phyloP scores from a whole-genome alignment of 2,888 invertebrate species.

The Agrochola lychnidis region DNA sequence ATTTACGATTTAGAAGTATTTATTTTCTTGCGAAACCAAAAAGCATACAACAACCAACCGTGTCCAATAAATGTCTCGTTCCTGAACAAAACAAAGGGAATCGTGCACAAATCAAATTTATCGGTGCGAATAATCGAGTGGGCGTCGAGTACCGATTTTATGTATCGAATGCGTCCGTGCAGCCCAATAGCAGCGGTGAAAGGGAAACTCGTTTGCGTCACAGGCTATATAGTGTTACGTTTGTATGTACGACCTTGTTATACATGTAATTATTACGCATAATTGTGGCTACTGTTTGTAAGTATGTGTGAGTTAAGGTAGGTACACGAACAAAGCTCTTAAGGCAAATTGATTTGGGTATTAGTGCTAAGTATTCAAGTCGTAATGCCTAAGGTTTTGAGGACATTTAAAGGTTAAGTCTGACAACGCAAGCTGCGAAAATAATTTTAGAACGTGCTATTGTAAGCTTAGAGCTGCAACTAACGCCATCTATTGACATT shows the following conservation, averaged over 20 bases:
- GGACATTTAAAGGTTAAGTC: constrained; percentile 40
- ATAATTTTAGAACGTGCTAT: constrained; percentile 11
- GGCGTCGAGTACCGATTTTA: constrained; percentile 71
- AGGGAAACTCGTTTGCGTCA: constrained; percentile 86
- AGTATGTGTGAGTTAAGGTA: constrained; percentile 19
- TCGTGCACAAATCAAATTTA: constrained; percentile 64
- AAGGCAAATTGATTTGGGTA: constrained; percentile 13
- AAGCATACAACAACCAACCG: constrained; percentile 1
- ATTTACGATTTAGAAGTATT: not conserved
- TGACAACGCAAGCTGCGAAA: constrained; percentile 12
- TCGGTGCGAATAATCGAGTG: constrained; percentile 72
- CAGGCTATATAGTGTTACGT: constrained; percentile 71
- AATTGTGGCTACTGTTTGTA: constrained; percentile 66
- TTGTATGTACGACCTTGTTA: constrained; percentile 76
- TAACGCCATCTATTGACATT: constrained; percentile 60
- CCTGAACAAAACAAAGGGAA: constrained; percentile 61
- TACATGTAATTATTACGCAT: constrained; percentile 72
- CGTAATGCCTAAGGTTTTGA: constrained; percentile 36
- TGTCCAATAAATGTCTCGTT: constrained; percentile 30
- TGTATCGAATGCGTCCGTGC: constrained; percentile 66
- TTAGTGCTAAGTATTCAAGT: constrained; percentile 5
- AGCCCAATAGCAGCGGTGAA: constrained; percentile 84
- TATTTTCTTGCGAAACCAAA: constrained; percentile 21
- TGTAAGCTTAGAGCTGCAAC: constrained; percentile 11
- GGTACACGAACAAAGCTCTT: constrained; percentile 26